Evolutionary conservation across 2,797 vertebrate genomes (phyloP).

Genomic region (Muscicapa comitata): DNA sequence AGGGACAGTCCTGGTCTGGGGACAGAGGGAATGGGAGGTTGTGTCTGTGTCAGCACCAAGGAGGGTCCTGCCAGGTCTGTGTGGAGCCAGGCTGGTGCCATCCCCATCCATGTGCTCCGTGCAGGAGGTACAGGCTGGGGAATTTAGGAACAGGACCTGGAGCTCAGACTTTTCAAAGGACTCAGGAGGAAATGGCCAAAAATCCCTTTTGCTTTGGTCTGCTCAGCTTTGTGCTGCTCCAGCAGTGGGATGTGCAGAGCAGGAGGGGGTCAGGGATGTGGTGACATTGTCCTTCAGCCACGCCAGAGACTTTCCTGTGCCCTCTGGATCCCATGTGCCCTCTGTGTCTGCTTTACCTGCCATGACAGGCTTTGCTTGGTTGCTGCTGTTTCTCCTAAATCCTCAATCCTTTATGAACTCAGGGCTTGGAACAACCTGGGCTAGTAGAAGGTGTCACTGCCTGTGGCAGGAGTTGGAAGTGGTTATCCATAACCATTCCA

Average conservation of each 20-base stretch:
- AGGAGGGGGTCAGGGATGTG: neutral
- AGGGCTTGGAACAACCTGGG: neutral
- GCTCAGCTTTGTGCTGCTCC: neutral
- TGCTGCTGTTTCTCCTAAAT: neutral
- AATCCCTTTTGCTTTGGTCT: neutral
- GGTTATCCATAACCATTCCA: neutral
- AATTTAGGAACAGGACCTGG: neutral
- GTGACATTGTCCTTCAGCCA: neutral
- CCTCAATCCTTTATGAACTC: neutral
- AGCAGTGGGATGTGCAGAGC: fast-evolving
- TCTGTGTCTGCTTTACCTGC: neutral
- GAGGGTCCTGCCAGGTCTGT: neutral
- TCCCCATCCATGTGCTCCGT: fast-evolving
- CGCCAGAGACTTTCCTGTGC: fast-evolving
- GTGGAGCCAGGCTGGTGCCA: neutral
- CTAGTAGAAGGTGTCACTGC: neutral
- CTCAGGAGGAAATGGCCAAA: neutral
- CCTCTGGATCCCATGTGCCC: neutral
- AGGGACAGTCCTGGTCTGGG: neutral
- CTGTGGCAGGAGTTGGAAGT: neutral
- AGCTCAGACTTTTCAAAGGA: neutral
- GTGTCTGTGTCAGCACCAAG: fast-evolving
- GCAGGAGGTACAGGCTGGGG: fast-evolving
- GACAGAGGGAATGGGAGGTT: fast-evolving
- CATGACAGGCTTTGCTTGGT: neutral